Percentiles rank a stretch among this genome's conserved stretches.
Conservation (phyloP, 1,140 invertebrate genomes). For the Alviniconcha marisindica region DNA sequence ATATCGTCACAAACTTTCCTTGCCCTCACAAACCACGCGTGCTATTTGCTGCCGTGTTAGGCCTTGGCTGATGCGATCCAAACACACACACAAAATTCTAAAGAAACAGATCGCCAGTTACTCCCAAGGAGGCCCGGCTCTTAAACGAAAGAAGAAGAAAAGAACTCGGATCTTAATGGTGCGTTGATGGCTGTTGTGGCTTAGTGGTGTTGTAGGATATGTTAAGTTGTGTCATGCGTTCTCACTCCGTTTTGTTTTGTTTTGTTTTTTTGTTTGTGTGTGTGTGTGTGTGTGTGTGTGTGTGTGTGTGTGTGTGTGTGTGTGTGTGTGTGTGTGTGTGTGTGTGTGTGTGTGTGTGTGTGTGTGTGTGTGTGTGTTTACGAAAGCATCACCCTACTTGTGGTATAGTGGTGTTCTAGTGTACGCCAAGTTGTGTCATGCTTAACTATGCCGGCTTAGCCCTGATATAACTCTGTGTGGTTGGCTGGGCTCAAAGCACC, state of each 20-base stretch:
- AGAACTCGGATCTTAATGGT: background rate
- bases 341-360: constrained; percentile 8
- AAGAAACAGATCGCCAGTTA: background rate
- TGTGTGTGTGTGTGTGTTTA: too few species aligned
- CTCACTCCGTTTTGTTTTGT: background rate
- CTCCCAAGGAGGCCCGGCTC: too few species aligned
- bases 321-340: constrained; percentile 10
- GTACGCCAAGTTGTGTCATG: too few species aligned
- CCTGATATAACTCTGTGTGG: too few species aligned
- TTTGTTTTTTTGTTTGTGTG: background rate
- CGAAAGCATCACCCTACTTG: too few species aligned
- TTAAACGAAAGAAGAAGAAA: background rate
- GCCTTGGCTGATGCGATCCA: background rate
- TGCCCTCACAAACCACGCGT: background rate
- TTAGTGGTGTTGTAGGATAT: background rate
- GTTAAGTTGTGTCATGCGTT: background rate
- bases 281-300: constrained; percentile 6
- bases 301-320: background rate
- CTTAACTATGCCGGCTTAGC: too few species aligned
- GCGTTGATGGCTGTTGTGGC: background rate
- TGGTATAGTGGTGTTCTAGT: too few species aligned
- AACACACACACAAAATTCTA: background rate
- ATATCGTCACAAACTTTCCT: background rate
- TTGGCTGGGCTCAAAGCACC: too few species aligned
- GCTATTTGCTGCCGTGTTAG: background rate